phyloP scores from a whole-genome alignment of 92 coral and sea anemone species.

The Umimayanthus kanabou region DNA sequence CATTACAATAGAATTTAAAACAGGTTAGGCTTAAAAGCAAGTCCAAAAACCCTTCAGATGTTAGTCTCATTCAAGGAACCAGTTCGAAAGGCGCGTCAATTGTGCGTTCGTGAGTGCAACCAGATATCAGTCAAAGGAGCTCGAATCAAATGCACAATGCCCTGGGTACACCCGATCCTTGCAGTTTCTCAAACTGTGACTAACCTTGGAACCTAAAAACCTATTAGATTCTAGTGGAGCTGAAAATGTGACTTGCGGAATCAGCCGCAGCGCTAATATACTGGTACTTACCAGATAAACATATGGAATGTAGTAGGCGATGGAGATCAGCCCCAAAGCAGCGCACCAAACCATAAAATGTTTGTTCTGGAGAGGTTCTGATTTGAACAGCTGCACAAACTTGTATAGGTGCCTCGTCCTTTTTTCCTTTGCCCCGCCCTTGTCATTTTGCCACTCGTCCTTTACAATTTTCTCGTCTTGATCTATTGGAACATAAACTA shows the following conservation, averaged over 20 bases:
- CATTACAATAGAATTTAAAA: neutral
- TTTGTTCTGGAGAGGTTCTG: slow-evolving; percentile 75
- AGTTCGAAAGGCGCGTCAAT: slow-evolving; percentile 1
- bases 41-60: neutral
- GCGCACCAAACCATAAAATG: slow-evolving; percentile 73
- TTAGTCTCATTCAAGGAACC: neutral
- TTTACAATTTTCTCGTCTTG: slow-evolving; percentile 41
- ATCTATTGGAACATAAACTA: slow-evolving; percentile 65
- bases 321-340: slow-evolving; percentile 58
- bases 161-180: slow-evolving; percentile 24
- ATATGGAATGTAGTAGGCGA: slow-evolving; percentile 88
- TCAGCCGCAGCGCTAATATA: neutral
- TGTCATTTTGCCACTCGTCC: neutral
- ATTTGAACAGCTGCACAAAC: slow-evolving; percentile 37
- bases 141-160: slow-evolving; percentile 18
- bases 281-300: slow-evolving; percentile 81
- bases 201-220: neutral
- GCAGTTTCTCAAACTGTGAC: neutral
- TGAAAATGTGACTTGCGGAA: neutral
- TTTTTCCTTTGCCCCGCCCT: slow-evolving; percentile 29
- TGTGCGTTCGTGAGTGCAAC: slow-evolving; percentile 3
- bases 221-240: neutral
- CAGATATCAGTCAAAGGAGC: slow-evolving; percentile 42
- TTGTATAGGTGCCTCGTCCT: slow-evolving; percentile 21
- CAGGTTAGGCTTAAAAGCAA: neutral